Percentiles rank a stretch among this genome's conserved stretches.
These are phyloP conservation scores for Drosophila koepferae DNA, from an alignment of 2,888 invertebrate genomes.

Conservation along the genomic window DNA sequence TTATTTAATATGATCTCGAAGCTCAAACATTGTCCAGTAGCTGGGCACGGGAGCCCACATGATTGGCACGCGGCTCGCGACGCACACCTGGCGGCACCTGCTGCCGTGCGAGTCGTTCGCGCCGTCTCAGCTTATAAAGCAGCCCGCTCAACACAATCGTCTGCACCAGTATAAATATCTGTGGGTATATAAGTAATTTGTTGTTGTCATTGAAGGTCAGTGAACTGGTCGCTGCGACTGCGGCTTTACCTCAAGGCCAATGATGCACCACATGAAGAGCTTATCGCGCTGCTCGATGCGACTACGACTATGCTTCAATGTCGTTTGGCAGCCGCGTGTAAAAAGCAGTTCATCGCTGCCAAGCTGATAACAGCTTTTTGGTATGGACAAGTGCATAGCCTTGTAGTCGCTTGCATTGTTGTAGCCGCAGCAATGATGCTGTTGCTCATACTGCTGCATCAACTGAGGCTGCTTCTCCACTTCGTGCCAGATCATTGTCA, in stretches of 20 bases:
- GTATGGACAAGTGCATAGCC: slow-evolving; percentile 61
- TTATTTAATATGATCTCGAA: slow-evolving; percentile 26
- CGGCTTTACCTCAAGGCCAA: slow-evolving; percentile 70
- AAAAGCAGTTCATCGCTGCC: slow-evolving; percentile 38
- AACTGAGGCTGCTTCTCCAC: slow-evolving; percentile 59
- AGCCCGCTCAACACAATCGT: slow-evolving; percentile 59
- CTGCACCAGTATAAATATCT: slow-evolving; percentile 66
- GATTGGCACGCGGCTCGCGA: slow-evolving; percentile 67
- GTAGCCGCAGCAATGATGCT: slow-evolving; percentile 75
- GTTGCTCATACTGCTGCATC: slow-evolving; percentile 66
- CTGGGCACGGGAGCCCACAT: slow-evolving; percentile 68
- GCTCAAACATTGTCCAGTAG: slow-evolving; percentile 59
- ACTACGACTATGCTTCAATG: slow-evolving; percentile 60
- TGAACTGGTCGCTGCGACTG: slow-evolving; percentile 31
- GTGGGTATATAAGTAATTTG: slow-evolving; percentile 3
- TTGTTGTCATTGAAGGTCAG: slow-evolving; percentile 19
- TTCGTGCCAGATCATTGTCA: slow-evolving; percentile 67
- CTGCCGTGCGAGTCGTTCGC: slow-evolving; percentile 39
- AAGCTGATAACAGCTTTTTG: slow-evolving; percentile 72
- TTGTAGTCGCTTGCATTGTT: slow-evolving; percentile 70
- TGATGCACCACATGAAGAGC: slow-evolving; percentile 74
- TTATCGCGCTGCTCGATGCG: slow-evolving; percentile 71
- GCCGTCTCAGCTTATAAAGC: slow-evolving; percentile 59
- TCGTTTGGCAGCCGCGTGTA: slow-evolving; percentile 67
- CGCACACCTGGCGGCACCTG: slow-evolving; percentile 64